Base-by-base conservation (phyloP, 1,140 invertebrate genomes). In the Frieseomelitta varia region DNA sequence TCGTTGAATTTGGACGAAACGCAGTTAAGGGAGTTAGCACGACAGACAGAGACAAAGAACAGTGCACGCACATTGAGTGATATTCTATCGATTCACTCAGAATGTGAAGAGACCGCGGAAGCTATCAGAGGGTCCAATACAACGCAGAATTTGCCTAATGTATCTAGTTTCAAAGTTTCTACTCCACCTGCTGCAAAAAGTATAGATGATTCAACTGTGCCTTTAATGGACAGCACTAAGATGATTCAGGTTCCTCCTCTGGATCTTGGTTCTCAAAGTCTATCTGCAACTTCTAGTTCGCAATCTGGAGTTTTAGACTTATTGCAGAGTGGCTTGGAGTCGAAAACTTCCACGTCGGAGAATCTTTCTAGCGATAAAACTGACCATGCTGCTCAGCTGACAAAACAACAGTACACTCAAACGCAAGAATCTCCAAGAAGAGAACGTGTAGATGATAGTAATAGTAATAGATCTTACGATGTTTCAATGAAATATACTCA, bases 51-150 rank as follows among this genome's bases (percentile, higher is more conserved):
- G 12, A 88, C 91, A 3, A 96, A 96, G 88, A 95, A 94, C 4
- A 96, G 96, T 65, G 96, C 96, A 2, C 94, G 96, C 51, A 97
- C 96, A 0, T 92, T 97, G 0, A 97, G 96, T 89, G 97, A 97
- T 85, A 97, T 97, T 75, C 93, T 97, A 6, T 97, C 96, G 1
- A 96, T 97, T 92, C 91, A 95, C 74, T 96, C 96, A 0, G 96
- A 97, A 79, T 97, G 95, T 76, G 96, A 97, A 71, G 96, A 97
- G 77, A 95, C 91, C 0, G 65, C 86, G 1, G 94, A 94, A 75
- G 91, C 92, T 8, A 90, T 94, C 30, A 78, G 94, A 56, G 90
- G 71, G 30, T 0, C 83, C 76, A 63, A 91, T 84, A 82, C 80
- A 1, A 90, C 88, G 0, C 87, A 83, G 4, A 83, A 68, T 12